Evolutionary conservation across 53 echinoderm and acorn worm genomes (phyloP), one percentile per base, ranked within the genome.

Genomic region (Holothuria scabra): DNA sequence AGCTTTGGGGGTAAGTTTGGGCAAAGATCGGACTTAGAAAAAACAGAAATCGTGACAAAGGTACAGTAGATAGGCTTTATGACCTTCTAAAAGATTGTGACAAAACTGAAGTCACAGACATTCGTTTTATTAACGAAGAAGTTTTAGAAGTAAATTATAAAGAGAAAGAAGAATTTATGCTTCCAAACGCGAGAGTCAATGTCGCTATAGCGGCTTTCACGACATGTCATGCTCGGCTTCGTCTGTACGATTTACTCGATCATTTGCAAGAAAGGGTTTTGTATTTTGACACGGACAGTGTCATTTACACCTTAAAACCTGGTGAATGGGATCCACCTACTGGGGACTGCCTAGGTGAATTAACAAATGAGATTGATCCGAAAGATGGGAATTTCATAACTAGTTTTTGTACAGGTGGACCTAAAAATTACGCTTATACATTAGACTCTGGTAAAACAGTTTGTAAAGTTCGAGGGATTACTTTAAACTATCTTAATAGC

Each of bases 1-100:
- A 60, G 60, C 26, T 84, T 93, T 25, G 88, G 93, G 93, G 93
- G 93, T 3, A 60, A 64, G 8, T 84, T 91, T 31, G 81, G 81
- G 3, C 81, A 81, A 34, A 61, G 65, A 35, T 38, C 44, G 35
- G 64, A 81, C 34, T 62, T 81, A 20, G 65, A 38, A 9, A 81
- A 81, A 41, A 81, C 41, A 12, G 64, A 81, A 64, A 31, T 70
- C 12, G 71, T 70, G 33, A 33, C 41, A 70, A 22, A 70, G n/a
- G 64, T n/a, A n/a, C n/a, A n/a, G n/a, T 64, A 28, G 78, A 56
- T n/a, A 56, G 78, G 58, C 56, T 78, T 52, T 52, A 52, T 18
- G 78, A 78, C 31, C 46, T 65, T n/a, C 6, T 78, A 24, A 46
- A 74, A 33, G 83, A 61, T 25, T 80, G 81, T 38, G 82, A 87